Conservation (phyloP, 1,140 invertebrate genomes). For the Macrotrachela quadricornifera region DNA sequence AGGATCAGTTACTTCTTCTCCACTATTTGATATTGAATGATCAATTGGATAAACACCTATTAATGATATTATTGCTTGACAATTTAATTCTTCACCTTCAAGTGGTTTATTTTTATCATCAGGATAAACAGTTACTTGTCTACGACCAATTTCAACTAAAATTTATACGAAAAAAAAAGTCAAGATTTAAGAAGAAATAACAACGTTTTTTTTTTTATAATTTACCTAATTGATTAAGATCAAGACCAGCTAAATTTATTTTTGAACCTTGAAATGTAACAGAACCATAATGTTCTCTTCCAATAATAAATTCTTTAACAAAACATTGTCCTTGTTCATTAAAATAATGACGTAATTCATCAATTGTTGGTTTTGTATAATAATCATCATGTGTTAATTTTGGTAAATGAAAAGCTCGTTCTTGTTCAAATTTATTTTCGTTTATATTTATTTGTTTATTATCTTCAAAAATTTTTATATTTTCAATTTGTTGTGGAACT, state of each 20-base stretch:
- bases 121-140: slow-evolving; percentile 44
- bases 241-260: slow-evolving; percentile 63
- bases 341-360: slow-evolving; percentile 43
- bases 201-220: not conserved
- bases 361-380: slow-evolving; percentile 57
- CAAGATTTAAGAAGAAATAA: not conserved
- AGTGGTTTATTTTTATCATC: slow-evolving; percentile 47
- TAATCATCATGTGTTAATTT: slow-evolving; percentile 43
- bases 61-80: slow-evolving; percentile 67
- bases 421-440: too few relatives aligned
- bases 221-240: slow-evolving; percentile 63
- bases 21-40: not conserved
- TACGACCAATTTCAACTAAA: slow-evolving; percentile 39
- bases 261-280: slow-evolving; percentile 52
- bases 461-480: too few relatives aligned
- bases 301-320: slow-evolving; percentile 66
- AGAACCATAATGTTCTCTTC: slow-evolving; percentile 68
- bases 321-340: slow-evolving; percentile 48
- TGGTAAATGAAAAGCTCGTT: too few relatives aligned
- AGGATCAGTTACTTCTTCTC: slow-evolving; percentile 31
- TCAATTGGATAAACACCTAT: slow-evolving; percentile 81
- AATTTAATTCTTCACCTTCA: slow-evolving; percentile 64
- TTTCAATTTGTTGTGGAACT: too few relatives aligned
- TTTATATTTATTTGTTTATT: too few relatives aligned
- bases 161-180: too few relatives aligned